Conservation (phyloP, 2,113 vertebrate species). For the Plecturocebus donacophilus region DNA sequence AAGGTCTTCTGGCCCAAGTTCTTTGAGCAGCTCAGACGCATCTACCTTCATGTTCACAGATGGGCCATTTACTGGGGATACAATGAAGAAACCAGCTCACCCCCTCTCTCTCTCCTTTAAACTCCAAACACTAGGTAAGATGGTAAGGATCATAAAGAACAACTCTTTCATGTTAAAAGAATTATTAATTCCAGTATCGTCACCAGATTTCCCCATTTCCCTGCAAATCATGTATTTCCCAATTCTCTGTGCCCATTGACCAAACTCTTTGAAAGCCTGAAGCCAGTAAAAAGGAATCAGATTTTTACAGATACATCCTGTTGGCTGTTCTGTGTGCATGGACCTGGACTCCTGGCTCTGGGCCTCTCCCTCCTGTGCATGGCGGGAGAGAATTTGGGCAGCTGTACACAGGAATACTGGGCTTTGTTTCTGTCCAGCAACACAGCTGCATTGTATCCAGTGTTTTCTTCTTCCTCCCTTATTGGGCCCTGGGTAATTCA, state of each 20-base stretch:
- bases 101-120: background rate
- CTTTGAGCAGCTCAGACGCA: slow-evolving; percentile 25
- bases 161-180: slow-evolving; percentile 66
- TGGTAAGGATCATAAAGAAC: slow-evolving; percentile 61
- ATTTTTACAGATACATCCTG: slow-evolving; percentile 41
- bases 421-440: background rate
- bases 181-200: slow-evolving; percentile 44
- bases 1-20: slow-evolving; percentile 55
- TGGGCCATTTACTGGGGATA: slow-evolving; percentile 44
- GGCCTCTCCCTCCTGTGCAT: background rate
- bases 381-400: background rate
- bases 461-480: background rate
- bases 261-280: slow-evolving; percentile 48
- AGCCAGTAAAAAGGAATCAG: slow-evolving; percentile 10
- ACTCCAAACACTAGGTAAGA: slow-evolving; percentile 50
- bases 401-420: background rate
- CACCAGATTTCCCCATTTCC: slow-evolving; percentile 63
- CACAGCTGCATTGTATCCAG: background rate
- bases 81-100: background rate
- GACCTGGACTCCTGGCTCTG: background rate
- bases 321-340: background rate
- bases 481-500: background rate
- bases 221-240: slow-evolving; percentile 65
- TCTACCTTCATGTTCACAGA: slow-evolving; percentile 49
- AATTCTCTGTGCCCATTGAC: slow-evolving; percentile 30